Evolutionary conservation across 2,113 vertebrate genomes (phyloP).

Genomic region (Oreochromis aureus): DNA sequence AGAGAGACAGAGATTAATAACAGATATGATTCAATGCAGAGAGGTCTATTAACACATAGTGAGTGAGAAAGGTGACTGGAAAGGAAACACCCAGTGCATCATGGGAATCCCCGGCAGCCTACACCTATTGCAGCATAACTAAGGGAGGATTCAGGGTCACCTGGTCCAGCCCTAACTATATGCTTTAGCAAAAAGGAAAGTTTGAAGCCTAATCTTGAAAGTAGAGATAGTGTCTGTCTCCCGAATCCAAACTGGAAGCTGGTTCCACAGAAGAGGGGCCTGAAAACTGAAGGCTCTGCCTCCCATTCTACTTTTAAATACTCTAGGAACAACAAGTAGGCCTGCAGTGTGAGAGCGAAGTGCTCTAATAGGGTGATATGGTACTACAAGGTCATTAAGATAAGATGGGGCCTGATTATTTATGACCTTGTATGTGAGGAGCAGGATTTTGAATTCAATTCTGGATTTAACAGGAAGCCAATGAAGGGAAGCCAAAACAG

Average conservation of each 20-base stretch:
- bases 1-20: too few species aligned
- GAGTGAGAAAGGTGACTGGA: too few species aligned
- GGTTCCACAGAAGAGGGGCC: neutral
- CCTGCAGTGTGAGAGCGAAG: accelerated
- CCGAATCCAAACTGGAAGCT: neutral
- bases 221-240: too few species aligned
- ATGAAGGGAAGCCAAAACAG: accelerated
- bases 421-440: neutral
- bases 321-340: neutral
- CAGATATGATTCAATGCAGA: too few species aligned
- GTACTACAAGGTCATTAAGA: neutral
- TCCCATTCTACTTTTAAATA: neutral
- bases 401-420: neutral
- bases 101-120: too few species aligned
- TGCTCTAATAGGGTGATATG: neutral
- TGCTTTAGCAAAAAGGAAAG: too few species aligned
- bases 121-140: too few species aligned
- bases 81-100: too few species aligned
- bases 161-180: too few species aligned
- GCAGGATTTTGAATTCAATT: neutral
- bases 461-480: neutral
- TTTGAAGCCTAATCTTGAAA: too few species aligned
- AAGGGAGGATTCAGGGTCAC: too few species aligned
- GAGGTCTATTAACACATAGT: too few species aligned
- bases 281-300: neutral